Conservation (phyloP, 1,140 invertebrate genomes). For the Camponotus pennsylvanicus region DNA sequence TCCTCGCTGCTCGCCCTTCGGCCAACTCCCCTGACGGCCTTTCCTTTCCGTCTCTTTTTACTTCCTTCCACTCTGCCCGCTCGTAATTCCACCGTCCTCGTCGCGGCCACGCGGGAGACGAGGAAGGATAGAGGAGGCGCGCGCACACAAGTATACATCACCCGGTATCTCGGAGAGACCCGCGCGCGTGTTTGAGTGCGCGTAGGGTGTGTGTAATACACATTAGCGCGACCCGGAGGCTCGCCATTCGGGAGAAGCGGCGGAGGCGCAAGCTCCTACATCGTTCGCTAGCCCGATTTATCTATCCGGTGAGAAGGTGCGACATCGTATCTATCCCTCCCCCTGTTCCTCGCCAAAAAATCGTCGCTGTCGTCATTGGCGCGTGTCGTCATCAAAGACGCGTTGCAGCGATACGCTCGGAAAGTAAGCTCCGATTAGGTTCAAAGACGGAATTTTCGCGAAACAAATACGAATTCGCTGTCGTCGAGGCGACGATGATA, state of each 20-base stretch:
- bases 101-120: slow-evolving; percentile 45
- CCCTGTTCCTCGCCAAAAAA: background rate
- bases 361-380: background rate
- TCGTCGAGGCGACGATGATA: slow-evolving; percentile 5
- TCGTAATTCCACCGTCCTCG: slow-evolving; percentile 54
- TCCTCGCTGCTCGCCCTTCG: background rate
- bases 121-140: slow-evolving; percentile 5
- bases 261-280: slow-evolving; percentile 59
- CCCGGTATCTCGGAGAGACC: background rate
- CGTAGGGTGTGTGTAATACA: background rate
- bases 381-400: slow-evolving; percentile 30
- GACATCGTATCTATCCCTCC: background rate
- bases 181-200: background rate
- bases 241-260: slow-evolving; percentile 71
- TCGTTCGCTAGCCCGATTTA: background rate
- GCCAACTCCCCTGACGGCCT: slow-evolving; percentile 8
- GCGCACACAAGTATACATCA: background rate
- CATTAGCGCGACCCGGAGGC: slow-evolving; percentile 58
- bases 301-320: slow-evolving; percentile 19
- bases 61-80: slow-evolving; percentile 55
- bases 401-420: background rate
- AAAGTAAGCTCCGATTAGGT: background rate
- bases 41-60: slow-evolving; percentile 62
- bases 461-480: background rate
- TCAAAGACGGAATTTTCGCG: background rate